A percentile compares a stretch with the other conserved stretches of the same genome.
phyloP scores from a whole-genome alignment of 2,888 invertebrate genomes.

The Isotomurus palustris region DNA sequence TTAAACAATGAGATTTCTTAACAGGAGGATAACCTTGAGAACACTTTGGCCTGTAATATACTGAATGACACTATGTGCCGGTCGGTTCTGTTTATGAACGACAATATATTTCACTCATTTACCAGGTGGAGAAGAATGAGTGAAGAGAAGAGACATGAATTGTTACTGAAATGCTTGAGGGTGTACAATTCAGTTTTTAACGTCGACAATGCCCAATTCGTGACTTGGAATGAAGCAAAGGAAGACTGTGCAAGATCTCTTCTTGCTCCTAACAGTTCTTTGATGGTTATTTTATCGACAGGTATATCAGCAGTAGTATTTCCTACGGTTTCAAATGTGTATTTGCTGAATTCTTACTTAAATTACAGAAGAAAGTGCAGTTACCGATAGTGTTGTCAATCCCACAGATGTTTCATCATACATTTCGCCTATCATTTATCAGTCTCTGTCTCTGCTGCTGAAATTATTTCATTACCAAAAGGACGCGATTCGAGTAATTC shows the following conservation, averaged over 20 bases:
- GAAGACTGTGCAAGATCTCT: constrained; percentile 16
- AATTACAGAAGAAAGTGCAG: no score
- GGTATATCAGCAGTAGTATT: background rate
- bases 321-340: constrained; percentile 20
- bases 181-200: constrained; percentile 27
- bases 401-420: constrained; percentile 25
- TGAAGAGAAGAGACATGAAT: constrained; percentile 21
- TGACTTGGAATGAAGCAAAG: constrained; percentile 27
- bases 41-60: background rate
- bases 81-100: constrained; percentile 28
- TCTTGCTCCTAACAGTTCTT: constrained; percentile 28
- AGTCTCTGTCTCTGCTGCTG: constrained; percentile 18
- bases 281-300: constrained; percentile 19
- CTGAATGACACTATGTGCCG: background rate
- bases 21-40: no score
- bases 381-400: constrained; percentile 26
- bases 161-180: constrained; percentile 29
- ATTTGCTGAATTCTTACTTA: no score
- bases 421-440: constrained; percentile 25
- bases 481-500: background rate
- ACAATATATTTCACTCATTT: constrained; percentile 35
- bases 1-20: no score
- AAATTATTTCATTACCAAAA: constrained; percentile 6
- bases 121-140: constrained; percentile 31
- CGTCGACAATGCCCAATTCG: constrained; percentile 1